Percentiles rank a stretch among this genome's conserved stretches.
Conservation (phyloP, 2,113 vertebrate species). For the Nycticebus coucang region DNA sequence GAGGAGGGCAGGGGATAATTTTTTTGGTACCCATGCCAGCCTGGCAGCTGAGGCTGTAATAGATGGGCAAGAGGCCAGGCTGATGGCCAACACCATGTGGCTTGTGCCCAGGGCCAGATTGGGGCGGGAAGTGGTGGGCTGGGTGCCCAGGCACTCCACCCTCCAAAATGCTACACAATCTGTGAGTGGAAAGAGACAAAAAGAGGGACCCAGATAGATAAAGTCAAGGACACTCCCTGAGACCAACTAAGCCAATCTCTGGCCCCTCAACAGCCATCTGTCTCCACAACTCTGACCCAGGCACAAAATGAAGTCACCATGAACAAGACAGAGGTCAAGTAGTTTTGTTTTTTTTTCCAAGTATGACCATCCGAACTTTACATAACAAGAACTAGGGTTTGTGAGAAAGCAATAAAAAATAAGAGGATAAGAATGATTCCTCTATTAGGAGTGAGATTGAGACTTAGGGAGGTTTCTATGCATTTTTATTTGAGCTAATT, state of each 20-base stretch:
- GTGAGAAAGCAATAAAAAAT: neutral
- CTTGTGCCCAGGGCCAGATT: constrained; percentile 75
- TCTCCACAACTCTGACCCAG: neutral
- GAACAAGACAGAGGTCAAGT: neutral
- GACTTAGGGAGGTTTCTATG: neutral
- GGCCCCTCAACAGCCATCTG: neutral
- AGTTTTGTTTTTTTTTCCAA: neutral
- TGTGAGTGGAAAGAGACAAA: constrained; percentile 61
- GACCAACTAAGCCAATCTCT: constrained; percentile 10
- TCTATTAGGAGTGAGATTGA: neutral
- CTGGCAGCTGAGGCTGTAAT: constrained; percentile 77
- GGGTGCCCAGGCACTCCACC: constrained; percentile 75
- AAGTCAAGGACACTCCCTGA: neutral
- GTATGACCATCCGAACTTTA: neutral
- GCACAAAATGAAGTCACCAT: neutral
- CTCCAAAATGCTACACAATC: constrained; percentile 81
- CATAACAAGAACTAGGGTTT: neutral
- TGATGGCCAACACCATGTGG: constrained; percentile 75
- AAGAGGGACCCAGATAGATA: constrained; percentile 52
- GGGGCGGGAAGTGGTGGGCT: constrained; percentile 69
- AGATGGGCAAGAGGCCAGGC: constrained; percentile 70
- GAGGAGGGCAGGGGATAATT: constrained; percentile 37
- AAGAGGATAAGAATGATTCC: neutral
- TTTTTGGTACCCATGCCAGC: constrained; percentile 70
- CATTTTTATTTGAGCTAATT: constrained; percentile 29